Percentiles rank a stretch among this genome's conserved stretches.
Evolutionary conservation across 2,888 invertebrate genomes (phyloP).

Genomic region (Aleiodes alternator): DNA sequence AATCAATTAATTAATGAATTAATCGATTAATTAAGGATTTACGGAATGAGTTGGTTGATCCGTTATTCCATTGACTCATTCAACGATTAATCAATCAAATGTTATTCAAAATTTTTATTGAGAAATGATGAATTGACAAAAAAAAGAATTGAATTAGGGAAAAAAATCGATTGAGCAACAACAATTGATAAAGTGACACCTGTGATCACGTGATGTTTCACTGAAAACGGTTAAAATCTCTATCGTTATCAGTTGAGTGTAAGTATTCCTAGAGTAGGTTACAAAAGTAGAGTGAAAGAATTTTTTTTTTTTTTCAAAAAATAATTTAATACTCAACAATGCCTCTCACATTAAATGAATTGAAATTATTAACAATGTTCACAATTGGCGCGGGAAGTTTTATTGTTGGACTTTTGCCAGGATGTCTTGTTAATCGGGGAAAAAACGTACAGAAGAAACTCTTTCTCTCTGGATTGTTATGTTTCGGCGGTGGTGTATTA

Average conservation of each 20-base stretch:
- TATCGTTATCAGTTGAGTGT: constrained; percentile 16
- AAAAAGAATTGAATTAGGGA: no score
- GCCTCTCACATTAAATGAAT: constrained; percentile 69
- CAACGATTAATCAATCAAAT: no score
- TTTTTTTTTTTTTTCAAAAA: neutral
- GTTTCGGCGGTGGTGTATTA: constrained; percentile 89
- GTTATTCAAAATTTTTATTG: no score
- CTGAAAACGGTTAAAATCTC: no score
- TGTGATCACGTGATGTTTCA: no score
- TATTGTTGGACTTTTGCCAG: constrained; percentile 83
- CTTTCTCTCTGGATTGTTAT: constrained; percentile 82
- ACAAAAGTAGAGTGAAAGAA: neutral
- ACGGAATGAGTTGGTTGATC: no score
- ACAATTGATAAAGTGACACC: no score
- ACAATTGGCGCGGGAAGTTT: constrained; percentile 83
- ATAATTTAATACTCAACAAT: constrained; percentile 12
- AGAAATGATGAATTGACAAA: no score
- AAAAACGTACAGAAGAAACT: constrained; percentile 76
- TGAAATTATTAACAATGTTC: constrained; percentile 82
- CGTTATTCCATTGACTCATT: no score
- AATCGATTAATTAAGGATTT: no score
- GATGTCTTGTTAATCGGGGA: constrained; percentile 79
- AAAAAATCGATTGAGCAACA: no score
- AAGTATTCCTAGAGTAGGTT: neutral
- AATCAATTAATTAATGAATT: no score